These are phyloP conservation scores for Regulus satrapa DNA, from an alignment of 2,113 vertebrate species.

Conservation along the genomic window DNA sequence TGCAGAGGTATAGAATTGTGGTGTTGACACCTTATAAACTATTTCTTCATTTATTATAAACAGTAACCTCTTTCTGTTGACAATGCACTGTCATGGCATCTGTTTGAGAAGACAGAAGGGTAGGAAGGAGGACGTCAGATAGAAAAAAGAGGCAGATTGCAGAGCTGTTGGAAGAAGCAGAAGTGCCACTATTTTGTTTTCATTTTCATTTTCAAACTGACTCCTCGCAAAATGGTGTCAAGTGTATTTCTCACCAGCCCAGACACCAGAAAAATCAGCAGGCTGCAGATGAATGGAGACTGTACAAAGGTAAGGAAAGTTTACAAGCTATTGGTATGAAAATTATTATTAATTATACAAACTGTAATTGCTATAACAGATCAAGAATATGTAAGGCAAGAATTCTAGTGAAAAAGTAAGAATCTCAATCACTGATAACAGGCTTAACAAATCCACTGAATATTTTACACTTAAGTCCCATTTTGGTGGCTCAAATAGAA, in stretches of 20 bases:
- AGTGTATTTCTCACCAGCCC: not conserved
- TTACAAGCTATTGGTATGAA: not conserved
- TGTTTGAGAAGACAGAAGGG: not conserved
- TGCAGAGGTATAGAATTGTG: not conserved
- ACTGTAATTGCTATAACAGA: not conserved
- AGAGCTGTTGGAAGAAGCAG: not conserved
- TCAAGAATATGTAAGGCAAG: not conserved
- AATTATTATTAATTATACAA: not conserved
- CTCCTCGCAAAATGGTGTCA: not conserved
- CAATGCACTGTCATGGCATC: not conserved
- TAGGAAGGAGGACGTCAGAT: not conserved
- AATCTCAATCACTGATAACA: not conserved
- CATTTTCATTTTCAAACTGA: not conserved
- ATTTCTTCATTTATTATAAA: too few species aligned
- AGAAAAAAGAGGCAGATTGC: not conserved
- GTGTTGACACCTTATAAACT: not conserved
- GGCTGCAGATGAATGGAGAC: not conserved
- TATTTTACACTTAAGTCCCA: not conserved
- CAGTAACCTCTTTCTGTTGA: not conserved
- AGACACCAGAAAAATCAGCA: not conserved
- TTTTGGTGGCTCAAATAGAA: not conserved
- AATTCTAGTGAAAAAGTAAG: not conserved
- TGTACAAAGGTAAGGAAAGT: not conserved
- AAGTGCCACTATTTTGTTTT: not conserved
- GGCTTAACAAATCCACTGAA: not conserved